phyloP scores from a whole-genome alignment of 1,140 invertebrate species.

The roundworm (Caenorhabditis elegans) region DNA sequence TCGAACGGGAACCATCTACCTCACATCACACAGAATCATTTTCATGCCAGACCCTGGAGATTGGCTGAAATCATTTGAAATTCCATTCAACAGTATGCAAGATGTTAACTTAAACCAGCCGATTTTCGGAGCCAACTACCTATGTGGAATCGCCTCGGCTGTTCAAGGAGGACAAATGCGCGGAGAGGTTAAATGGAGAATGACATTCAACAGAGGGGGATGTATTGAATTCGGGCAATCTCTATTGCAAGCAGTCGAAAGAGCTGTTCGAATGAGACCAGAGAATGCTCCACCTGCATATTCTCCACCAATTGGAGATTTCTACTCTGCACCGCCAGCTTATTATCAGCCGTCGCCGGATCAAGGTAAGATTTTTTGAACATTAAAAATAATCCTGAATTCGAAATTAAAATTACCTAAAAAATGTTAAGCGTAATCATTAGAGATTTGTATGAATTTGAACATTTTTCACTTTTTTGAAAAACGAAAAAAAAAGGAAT shows the following conservation, averaged over 20 bases:
- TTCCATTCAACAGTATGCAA: conserved; percentile 85
- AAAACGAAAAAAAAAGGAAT: too few relatives aligned
- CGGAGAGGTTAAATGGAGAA: conserved; percentile 88
- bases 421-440: too few relatives aligned
- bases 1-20: conserved; percentile 27
- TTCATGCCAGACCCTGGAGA: conserved; percentile 73
- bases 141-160: conserved; percentile 87
- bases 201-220: conserved; percentile 90
- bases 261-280: conserved; percentile 73
- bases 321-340: conserved; percentile 36
- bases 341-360: conserved; percentile 36
- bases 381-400: too few relatives aligned
- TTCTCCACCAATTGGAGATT: conserved; percentile 34
- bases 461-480: too few relatives aligned
- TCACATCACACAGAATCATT: conserved; percentile 64
- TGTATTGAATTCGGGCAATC: conserved; percentile 95
- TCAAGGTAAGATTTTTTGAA: background rate
- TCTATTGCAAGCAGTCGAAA: conserved; percentile 84
- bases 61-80: conserved; percentile 85
- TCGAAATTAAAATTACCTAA: too few relatives aligned
- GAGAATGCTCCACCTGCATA: conserved; percentile 41
- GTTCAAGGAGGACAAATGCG: conserved; percentile 89
- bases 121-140: conserved; percentile 93
- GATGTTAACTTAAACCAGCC: conserved; percentile 92
- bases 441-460: too few relatives aligned